Evolutionary conservation across 2,797 vertebrate genomes (phyloP).

Genomic region (Molossus alvarezi): DNA sequence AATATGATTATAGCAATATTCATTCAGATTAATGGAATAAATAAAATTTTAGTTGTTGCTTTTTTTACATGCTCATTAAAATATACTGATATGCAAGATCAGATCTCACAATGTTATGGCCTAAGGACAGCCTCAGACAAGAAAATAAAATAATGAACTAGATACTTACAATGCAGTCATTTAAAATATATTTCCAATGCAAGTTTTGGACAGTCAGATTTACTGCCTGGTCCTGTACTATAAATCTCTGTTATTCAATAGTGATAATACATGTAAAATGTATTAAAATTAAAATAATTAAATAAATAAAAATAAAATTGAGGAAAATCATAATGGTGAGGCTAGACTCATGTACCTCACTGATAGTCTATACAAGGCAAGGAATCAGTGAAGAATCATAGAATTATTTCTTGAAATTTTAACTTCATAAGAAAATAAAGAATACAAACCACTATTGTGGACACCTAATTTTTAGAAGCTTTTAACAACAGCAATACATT

Average conservation of each 20-base stretch:
- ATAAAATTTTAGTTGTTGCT: not conserved
- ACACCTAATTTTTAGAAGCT: not conserved
- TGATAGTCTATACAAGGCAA: not conserved
- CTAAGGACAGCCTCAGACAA: not conserved
- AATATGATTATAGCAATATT: slow-evolving; percentile 34
- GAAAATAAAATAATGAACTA: not conserved
- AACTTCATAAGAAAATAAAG: not conserved
- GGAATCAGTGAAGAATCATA: not conserved
- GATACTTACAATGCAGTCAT: not conserved
- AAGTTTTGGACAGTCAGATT: not conserved
- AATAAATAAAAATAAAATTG: slow-evolving; percentile 15
- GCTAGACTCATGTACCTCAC: not conserved
- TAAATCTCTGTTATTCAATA: slow-evolving; percentile 31
- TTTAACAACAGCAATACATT: slow-evolving; percentile 23
- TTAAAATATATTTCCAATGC: not conserved
- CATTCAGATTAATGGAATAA: slow-evolving; percentile 34
- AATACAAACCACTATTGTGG: not conserved
- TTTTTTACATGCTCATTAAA: slow-evolving; percentile 26
- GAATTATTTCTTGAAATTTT: slow-evolving; percentile 35
- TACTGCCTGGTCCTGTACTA: not conserved
- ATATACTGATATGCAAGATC: not conserved
- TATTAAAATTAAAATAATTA: slow-evolving; percentile 29
- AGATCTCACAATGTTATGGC: not conserved
- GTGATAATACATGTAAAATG: not conserved
- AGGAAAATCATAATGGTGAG: not conserved